Evolutionary conservation across 2,888 invertebrate species (phyloP), one percentile per base, ranked within the genome.

Genomic region (Temnothorax unifasciatus): DNA sequence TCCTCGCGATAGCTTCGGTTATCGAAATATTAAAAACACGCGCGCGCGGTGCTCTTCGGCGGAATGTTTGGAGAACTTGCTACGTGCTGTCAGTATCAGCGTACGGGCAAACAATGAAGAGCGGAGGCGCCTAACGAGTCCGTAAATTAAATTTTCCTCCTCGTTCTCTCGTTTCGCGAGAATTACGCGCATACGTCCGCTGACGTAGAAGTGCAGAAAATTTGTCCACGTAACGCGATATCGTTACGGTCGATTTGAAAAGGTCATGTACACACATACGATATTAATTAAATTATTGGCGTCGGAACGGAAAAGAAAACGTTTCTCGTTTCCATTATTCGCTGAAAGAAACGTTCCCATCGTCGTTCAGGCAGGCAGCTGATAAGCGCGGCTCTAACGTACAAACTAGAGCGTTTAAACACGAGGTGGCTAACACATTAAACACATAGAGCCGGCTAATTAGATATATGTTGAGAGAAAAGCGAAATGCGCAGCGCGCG

Each of bases 51-150:
- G 57, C 50, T 68, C 9, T 73, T 47, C 8, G 83, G 66, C 34
- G 82, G 75, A 88, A 88, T 87, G 85, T 87, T 88, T 88, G 85
- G 57, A 15, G 73, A 61, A 44, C 82, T 82, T 81, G 79, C 77
- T 83, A 83, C 83, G 85, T 84, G 85, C 59, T 69, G 44, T 47
- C 66, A 47, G 57, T 82, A 63, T 76, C 77, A 75, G 63, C 63
- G 29, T 34, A 52, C 29, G 69, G 44, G 69, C 82, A 59, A 73
- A 64, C 63, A 66, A 64, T 61, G 54, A 34, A 9, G 66, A 76
- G 41, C 21, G 34, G 71, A 59, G n/a, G 18, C 71, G 44, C 57
- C 18, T 79, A 79, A 79, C 71, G 44, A 79, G 79, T 21, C 71
- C 13, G 79, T 59, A 71, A 79, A 79, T 71, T 71, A 21, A 69